A percentile compares a stretch with the other conserved stretches of the same genome.
Conservation (phyloP, 2,113 vertebrate genomes). For the Psittacula cyanocephala region DNA sequence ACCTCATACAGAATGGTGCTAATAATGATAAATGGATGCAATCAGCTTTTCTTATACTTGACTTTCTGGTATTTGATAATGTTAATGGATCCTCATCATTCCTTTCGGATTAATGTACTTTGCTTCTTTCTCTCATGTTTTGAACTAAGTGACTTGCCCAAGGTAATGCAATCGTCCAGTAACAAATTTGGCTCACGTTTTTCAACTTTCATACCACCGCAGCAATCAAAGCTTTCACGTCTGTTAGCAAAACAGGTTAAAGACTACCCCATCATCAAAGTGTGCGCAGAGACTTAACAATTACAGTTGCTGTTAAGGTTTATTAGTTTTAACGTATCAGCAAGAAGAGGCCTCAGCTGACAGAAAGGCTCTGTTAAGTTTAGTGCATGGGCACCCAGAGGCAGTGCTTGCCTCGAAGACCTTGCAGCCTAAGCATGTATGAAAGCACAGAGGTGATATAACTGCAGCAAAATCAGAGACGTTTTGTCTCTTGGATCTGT, state of each 20-base stretch:
- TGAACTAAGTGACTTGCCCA: neutral
- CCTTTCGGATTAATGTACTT: neutral
- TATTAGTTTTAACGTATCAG: neutral
- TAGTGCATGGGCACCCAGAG: neutral
- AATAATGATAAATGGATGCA: neutral
- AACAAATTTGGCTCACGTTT: neutral
- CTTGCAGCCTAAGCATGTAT: neutral
- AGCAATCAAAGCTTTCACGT: neutral
- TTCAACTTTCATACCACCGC: neutral
- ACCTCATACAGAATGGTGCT: neutral
- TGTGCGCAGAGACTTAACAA: neutral
- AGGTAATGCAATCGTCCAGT: neutral
- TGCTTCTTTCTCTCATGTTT: fast-evolving
- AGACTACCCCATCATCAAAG: neutral
- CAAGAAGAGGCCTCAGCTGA: neutral
- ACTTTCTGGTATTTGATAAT: neutral
- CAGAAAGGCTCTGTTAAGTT: neutral
- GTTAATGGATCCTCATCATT: neutral
- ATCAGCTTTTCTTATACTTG: neutral
- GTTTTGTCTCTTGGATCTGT: neutral
- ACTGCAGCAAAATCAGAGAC: neutral
- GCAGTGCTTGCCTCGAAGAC: neutral
- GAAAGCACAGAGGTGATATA: neutral
- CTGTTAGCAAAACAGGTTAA: neutral
- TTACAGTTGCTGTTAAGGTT: neutral